Evolutionary conservation across 2,888 invertebrate genomes (phyloP).

Genomic region (Marronus borbonicus): DNA sequence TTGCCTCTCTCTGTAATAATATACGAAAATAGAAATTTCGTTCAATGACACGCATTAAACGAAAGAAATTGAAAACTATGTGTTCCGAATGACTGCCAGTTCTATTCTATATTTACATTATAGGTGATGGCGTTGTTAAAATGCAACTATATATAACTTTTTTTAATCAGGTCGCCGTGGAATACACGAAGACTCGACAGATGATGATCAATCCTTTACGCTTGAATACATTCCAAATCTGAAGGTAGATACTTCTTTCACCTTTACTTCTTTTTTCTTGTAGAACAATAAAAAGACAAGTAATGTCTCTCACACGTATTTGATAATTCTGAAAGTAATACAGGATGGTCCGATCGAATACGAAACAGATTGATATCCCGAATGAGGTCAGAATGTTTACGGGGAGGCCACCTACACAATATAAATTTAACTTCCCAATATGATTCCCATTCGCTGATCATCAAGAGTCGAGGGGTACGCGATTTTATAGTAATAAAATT

Average conservation of each 20-base stretch:
- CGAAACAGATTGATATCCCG: too few species aligned
- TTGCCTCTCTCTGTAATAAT: conserved; percentile 42
- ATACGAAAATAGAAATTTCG: conserved; percentile 59
- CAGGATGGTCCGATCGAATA: too few species aligned
- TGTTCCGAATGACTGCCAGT: conserved; percentile 57
- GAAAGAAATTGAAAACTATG: conserved; percentile 59
- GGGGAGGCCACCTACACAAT: too few species aligned
- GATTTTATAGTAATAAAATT: too few species aligned
- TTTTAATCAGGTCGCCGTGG: conserved; percentile 59
- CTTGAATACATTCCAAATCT: conserved; percentile 65
- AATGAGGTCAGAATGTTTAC: too few species aligned
- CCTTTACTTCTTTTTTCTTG: too few species aligned
- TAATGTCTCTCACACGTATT: too few species aligned
- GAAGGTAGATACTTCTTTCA: conserved; percentile 59
- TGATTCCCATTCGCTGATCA: too few species aligned
- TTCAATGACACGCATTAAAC: conserved; percentile 60
- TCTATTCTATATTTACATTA: conserved; percentile 55
- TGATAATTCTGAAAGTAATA: too few species aligned
- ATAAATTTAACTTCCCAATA: too few species aligned
- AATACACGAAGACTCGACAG: conserved; percentile 64
- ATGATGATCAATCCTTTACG: conserved; percentile 63
- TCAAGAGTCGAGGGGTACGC: too few species aligned
- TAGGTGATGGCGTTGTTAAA: conserved; percentile 53
- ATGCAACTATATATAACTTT: conserved; percentile 49
- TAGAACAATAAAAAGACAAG: too few species aligned